Conservation (phyloP, 2,888 invertebrate genomes). For the Brachylomia viminalis region DNA sequence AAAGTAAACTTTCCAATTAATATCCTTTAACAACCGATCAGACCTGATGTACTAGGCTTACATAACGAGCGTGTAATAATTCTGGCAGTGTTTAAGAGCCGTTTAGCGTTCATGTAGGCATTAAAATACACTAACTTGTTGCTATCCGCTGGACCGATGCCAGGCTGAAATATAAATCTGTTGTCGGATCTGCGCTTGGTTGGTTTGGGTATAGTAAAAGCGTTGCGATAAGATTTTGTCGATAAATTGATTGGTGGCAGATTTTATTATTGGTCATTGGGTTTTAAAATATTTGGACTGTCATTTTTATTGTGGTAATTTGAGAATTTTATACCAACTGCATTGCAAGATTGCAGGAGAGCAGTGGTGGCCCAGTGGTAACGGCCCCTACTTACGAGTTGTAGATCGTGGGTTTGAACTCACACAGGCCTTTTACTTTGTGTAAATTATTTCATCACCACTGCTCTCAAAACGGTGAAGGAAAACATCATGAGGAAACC, state of each 20-base stretch:
- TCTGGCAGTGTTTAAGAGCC: slow-evolving; percentile 62
- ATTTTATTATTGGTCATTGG: not conserved
- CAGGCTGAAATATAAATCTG: slow-evolving; percentile 66
- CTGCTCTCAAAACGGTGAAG: too few species aligned
- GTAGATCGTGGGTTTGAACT: too few species aligned
- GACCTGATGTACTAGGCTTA: slow-evolving; percentile 34
- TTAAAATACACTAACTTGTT: slow-evolving; percentile 70
- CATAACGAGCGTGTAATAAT: slow-evolving; percentile 58
- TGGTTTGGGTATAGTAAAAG: slow-evolving; percentile 42
- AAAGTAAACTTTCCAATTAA: slow-evolving; percentile 4
- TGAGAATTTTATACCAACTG: not conserved
- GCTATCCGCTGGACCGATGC: slow-evolving; percentile 66
- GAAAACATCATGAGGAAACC: too few species aligned
- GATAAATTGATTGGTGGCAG: slow-evolving; percentile 1
- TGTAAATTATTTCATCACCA: too few species aligned
- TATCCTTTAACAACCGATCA: slow-evolving; percentile 27
- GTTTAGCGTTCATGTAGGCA: slow-evolving; percentile 63
- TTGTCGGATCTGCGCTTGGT: slow-evolving; percentile 47
- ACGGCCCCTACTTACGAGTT: too few species aligned
- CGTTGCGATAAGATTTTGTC: slow-evolving; percentile 36
- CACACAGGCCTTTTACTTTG: too few species aligned
- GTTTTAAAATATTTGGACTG: not conserved
- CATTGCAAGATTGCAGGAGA: too few species aligned
- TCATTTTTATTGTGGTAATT: not conserved
- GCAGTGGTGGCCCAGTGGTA: too few species aligned